Evolutionary conservation across 2,113 vertebrate species (phyloP).

Genomic region (human (Homo sapiens)): DNA sequence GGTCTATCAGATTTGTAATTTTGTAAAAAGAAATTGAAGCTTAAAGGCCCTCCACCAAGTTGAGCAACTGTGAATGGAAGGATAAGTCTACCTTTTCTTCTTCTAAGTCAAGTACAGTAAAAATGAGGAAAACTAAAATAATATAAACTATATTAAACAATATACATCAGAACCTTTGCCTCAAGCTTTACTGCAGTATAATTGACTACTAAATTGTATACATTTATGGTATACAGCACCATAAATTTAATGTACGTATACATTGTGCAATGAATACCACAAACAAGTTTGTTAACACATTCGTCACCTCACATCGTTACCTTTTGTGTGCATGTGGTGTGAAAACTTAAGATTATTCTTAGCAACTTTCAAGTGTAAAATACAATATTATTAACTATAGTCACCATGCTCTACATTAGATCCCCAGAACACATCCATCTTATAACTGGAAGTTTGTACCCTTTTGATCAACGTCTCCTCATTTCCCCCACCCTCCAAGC

Average conservation of each 20-base stretch:
- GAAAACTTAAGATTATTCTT: not conserved
- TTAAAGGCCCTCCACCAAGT: not conserved
- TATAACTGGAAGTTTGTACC: not conserved
- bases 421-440: not conserved
- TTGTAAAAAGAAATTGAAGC: conserved; percentile 62
- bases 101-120: not conserved
- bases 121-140: not conserved
- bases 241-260: not conserved
- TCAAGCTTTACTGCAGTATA: not conserved
- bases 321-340: not conserved
- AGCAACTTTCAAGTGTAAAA: not conserved
- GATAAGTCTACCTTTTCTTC: not conserved
- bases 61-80: not conserved
- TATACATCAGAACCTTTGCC: not conserved
- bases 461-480: not conserved
- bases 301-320: not conserved
- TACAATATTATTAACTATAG: not conserved
- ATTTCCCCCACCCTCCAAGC: not conserved
- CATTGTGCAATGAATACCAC: not conserved
- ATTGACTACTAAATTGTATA: not conserved
- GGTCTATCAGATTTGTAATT: conserved; percentile 52
- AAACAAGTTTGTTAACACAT: not conserved
- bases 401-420: not conserved
- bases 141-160: not conserved
- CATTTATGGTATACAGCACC: not conserved